Evolutionary conservation across 2,113 vertebrate genomes (phyloP), one percentile per base, ranked within the genome.

Genomic region (Poicephalus gulielmi): DNA sequence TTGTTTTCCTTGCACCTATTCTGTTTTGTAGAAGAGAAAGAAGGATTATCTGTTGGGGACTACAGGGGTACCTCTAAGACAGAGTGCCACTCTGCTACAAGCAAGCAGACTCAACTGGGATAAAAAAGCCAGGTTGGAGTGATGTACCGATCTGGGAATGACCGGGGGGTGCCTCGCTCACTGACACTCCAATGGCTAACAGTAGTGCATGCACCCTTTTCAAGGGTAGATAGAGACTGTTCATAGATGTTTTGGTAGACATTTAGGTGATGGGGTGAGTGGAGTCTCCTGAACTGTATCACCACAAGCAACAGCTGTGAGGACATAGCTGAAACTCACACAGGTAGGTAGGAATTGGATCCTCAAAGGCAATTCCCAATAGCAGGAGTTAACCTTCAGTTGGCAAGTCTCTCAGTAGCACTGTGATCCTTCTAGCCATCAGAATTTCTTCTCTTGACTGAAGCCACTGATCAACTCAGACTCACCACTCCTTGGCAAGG

Each of bases 371-470:
- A 47, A 13, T 22, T 69, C 50, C 44, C 49, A 50, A 14, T 10
- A 49, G 46, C 20, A 79, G 30, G 13, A 76, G 18, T 28, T 69
- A 37, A 80, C 13, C 14, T 74, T 70, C 46, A 46, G 13, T 16
- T 52, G 28, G 13, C 8, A 52, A 44, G 13, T 35, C 50, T 87
- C 55, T 73, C 33, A 25, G 17, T 4, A 59, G 22, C 28, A 37
- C 41, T 79, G 50, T 0, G 63, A 31, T 4, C n/a, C 57, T 18
- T 37, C 14, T 0, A 46, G 41, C 0, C 0, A 86, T 14, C n/a
- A 49, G 55, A 79, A 46, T 64, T 30, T 50, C 12, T 49, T 46
- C 22, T 35, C 12, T 46, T 30, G 37, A 63, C 15, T 35, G 64
- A 76, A n/a, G 5, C 17, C 17, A 43, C 1, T n/a, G 27, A 39